Evolutionary conservation across 2,888 invertebrate genomes (phyloP), one percentile per base, ranked within the genome.

Genomic region (Drosophila kokeensis): DNA sequence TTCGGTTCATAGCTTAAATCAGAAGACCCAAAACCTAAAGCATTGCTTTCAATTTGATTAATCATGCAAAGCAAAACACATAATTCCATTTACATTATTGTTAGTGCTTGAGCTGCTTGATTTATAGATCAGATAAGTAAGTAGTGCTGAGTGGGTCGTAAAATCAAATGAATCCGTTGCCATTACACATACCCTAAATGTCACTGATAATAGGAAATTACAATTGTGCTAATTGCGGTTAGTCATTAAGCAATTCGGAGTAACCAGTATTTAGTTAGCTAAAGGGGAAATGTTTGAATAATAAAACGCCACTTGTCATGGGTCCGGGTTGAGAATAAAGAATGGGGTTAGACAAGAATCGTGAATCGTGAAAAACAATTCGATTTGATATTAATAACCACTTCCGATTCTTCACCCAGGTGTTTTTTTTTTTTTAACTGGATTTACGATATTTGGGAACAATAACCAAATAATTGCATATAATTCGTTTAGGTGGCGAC

Each of bases 391-490:
- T 65, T 60, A 54, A 74, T 61, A 68, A 73, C 52, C 2, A 54
- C n/a, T 34, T 49, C 21, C 36, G 34, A 34, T 18, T 10, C 8
- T n/a, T 53, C 52, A 30, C 13, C 36, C 76, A 77, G 76, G 68
- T 73, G 76, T 45, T 77, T 68, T 42, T 64, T 29, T 45, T 77
- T 68, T 42, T 64, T 29, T n/a, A 55, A 49, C 65, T 68, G 57
- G 50, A 11, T 24, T 8, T 53, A 32, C 58, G 21, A 40, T 53
- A 21, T 53, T 69, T 42, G 38, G 24, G 42, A 62, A 54, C 27
- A 63, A 57, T 52, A 72, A 76, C 65, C 61, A 72, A 68, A 62
- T 73, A 69, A 77, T 62, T 73, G 59, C 52, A 62, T 73, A 40
- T 50, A 69, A 73, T 62, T 72, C 66, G 42, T 32, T 68, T 50